Evolutionary conservation across 2,113 vertebrate species (phyloP).

Genomic region (Dunckerocampus dactyliophorus): DNA sequence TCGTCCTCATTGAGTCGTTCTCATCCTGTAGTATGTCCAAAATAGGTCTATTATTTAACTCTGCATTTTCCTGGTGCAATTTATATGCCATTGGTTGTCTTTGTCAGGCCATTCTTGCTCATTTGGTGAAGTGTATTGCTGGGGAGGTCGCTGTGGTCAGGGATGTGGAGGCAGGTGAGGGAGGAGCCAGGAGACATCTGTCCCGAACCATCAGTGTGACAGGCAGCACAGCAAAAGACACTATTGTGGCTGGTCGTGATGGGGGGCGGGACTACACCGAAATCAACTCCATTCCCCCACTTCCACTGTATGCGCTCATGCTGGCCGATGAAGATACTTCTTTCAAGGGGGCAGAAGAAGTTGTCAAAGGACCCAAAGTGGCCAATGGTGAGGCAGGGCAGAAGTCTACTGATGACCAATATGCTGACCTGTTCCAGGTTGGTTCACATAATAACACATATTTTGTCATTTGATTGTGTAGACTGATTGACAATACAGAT

Average conservation of each 20-base stretch:
- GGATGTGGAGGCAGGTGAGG: conserved; percentile 88
- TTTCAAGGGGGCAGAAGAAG: conserved; percentile 83
- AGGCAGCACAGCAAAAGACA: conserved; percentile 96
- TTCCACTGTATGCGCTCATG: conserved; percentile 87
- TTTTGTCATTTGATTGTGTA: neutral
- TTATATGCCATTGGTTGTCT: neutral
- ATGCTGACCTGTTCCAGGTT: conserved; percentile 89
- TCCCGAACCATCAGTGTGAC: conserved; percentile 97
- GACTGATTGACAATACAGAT: neutral
- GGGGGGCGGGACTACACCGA: conserved; percentile 95
- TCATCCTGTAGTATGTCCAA: neutral
- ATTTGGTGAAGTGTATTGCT: conserved; percentile 96
- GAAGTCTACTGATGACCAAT: conserved; percentile 83
- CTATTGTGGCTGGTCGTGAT: conserved; percentile 91
- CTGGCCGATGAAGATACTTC: conserved; percentile 89
- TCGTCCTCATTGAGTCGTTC: conserved; percentile 20
- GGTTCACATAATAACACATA: neutral
- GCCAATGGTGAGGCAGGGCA: conserved; percentile 68
- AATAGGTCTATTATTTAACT: neutral
- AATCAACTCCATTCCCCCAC: conserved; percentile 93
- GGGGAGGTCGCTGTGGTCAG: conserved; percentile 95
- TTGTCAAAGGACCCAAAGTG: conserved; percentile 73
- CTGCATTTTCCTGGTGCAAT: neutral
- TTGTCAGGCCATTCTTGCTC: conserved; percentile 85
- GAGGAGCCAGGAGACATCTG: conserved; percentile 86